Evolutionary conservation across 2,888 invertebrate genomes (phyloP), one percentile per base, ranked within the genome.

Genomic region (Pristionchus maxplancki): DNA sequence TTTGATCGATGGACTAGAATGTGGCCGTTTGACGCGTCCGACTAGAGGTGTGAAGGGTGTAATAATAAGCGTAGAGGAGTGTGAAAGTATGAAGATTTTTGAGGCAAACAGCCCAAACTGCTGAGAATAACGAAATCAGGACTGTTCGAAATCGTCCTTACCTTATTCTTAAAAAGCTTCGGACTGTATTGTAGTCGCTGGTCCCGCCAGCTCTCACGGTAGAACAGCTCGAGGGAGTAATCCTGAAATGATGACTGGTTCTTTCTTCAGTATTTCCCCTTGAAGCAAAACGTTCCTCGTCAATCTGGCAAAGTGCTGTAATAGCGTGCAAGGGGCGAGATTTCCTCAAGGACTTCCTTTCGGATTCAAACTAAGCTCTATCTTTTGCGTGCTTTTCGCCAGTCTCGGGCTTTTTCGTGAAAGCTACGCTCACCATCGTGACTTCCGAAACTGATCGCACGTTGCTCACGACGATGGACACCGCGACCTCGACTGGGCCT

Each of bases 381-480:
- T n/a, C n/a, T n/a, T n/a, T n/a, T n/a, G n/a, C n/a, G n/a, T n/a
- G n/a, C n/a, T n/a, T n/a, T n/a, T n/a, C n/a, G n/a, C n/a, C n/a
- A n/a, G n/a, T n/a, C n/a, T n/a, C n/a, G n/a, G n/a, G n/a, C n/a
- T n/a, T n/a, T n/a, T n/a, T n/a, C n/a, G n/a, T n/a, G n/a, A n/a
- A n/a, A n/a, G n/a, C n/a, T n/a, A n/a, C n/a, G n/a, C 89, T 74
- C 50, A 92, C 93, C 94, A 94, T 94, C 5, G 94, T 94, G 48
- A 94, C 93, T 91, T 94, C 94, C 20, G 94, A 94, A 1, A 94
- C 94, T 1, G 92, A 92, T 50, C 94, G 91, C 24, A 94, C 92
- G 88, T 94, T 94, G 89, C 93, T 92, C 44, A 94, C 93, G 34
- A 93, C 92, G 2, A 94, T 92, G 8, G 93, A 93, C 11, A 94